phyloP scores from a whole-genome alignment of 2,888 invertebrate species.

The Xestobium rufovillosum region DNA sequence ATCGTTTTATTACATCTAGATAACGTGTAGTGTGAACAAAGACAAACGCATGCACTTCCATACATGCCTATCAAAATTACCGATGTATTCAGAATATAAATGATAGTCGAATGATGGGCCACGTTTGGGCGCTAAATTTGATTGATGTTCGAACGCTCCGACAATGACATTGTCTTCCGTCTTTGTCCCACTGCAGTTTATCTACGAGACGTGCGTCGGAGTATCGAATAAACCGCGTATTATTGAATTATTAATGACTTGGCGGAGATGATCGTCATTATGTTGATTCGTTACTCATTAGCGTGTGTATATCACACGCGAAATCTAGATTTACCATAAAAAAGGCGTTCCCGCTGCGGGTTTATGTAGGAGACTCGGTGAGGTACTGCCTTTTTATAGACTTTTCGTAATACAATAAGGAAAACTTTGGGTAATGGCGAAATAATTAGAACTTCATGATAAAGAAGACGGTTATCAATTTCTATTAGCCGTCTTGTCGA shows the following conservation, averaged over 20 bases:
- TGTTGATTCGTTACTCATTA: conserved; percentile 3
- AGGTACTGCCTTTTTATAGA: too few relatives aligned
- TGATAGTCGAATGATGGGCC: conserved; percentile 24
- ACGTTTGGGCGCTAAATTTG: conserved; percentile 23
- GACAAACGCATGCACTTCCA: conserved; percentile 1
- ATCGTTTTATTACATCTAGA: conserved; percentile 2
- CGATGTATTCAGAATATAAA: conserved; percentile 17
- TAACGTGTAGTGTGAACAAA: conserved; percentile 1
- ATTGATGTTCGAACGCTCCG: conserved; percentile 19
- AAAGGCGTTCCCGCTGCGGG: too few relatives aligned
- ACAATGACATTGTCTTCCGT: conserved; percentile 4
- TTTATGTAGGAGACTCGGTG: too few relatives aligned
- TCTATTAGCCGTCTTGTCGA: too few relatives aligned
- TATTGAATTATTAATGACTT: conserved; percentile 1
- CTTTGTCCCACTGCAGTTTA: not conserved
- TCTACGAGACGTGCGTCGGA: not conserved
- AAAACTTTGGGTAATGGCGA: too few relatives aligned
- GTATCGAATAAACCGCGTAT: not conserved
- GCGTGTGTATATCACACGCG: too few relatives aligned
- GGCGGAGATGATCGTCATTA: conserved; percentile 3
- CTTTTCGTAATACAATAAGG: too few relatives aligned
- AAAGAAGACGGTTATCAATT: too few relatives aligned
- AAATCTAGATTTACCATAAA: too few relatives aligned
- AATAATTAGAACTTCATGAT: too few relatives aligned
- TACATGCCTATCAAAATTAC: conserved; percentile 1